A percentile compares a stretch with the other conserved stretches of the same genome.
Conservation (phyloP, 2,888 invertebrate species). For the Philonicus albiceps region DNA sequence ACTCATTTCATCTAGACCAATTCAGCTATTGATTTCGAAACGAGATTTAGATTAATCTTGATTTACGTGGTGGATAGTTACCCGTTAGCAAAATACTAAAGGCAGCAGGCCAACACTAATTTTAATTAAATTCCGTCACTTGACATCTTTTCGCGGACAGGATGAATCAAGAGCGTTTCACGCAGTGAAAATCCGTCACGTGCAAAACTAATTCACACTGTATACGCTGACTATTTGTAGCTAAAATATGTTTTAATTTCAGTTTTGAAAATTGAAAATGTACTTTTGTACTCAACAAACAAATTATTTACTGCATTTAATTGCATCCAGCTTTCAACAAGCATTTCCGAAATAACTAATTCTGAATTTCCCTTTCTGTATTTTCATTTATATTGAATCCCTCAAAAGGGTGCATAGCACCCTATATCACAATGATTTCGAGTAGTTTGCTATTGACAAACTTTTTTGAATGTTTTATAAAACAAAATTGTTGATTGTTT, state of each 20-base stretch:
- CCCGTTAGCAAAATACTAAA: background rate
- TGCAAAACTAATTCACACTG: background rate
- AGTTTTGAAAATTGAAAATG: background rate
- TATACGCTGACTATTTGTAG: background rate
- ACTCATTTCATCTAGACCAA: background rate
- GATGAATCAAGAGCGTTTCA: background rate
- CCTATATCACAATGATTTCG: background rate
- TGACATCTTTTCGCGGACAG: background rate
- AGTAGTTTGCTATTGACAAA: background rate
- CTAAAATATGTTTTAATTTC: background rate
- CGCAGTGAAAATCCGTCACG: background rate
- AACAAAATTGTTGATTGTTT: background rate
- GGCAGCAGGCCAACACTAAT: background rate
- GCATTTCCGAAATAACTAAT: background rate
- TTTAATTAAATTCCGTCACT: background rate
- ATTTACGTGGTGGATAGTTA: background rate
- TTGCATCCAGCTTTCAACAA: background rate
- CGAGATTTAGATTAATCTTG: slow-evolving; percentile 11
- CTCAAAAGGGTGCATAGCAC: background rate
- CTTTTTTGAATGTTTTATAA: background rate
- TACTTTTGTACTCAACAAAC: background rate
- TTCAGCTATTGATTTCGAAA: slow-evolving; percentile 9
- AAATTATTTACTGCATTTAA: background rate
- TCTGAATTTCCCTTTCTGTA: background rate
- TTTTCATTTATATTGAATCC: background rate